phyloP scores from a whole-genome alignment of 2,113 vertebrate species.

The Eidolon helvum region DNA sequence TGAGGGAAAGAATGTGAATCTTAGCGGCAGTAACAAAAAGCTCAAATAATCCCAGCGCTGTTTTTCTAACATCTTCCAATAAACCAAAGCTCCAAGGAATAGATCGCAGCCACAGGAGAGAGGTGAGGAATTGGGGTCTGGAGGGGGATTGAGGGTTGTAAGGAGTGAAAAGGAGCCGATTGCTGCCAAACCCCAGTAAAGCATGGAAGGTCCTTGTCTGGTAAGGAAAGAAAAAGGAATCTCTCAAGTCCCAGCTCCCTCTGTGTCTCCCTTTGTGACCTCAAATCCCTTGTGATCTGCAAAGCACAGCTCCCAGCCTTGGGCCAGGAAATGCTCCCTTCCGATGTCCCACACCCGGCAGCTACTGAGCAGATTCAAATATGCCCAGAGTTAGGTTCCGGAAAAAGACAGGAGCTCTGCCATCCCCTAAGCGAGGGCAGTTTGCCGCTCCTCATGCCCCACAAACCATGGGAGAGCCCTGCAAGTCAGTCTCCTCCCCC shows the following conservation, averaged over 20 bases:
- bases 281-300: slow-evolving; percentile 29
- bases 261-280: slow-evolving; percentile 11
- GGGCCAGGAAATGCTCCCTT: slow-evolving; percentile 44
- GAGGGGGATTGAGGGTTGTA: neutral
- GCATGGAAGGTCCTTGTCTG: neutral
- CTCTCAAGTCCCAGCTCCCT: neutral
- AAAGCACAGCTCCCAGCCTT: slow-evolving; percentile 35
- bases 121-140: neutral
- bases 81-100: neutral
- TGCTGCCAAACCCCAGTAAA: neutral
- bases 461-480: neutral
- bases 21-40: slow-evolving; percentile 14
- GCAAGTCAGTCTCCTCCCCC: neutral
- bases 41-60: slow-evolving; percentile 2
- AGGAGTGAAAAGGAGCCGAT: neutral
- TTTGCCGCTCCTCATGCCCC: neutral
- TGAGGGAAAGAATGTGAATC: slow-evolving; percentile 54
- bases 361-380: slow-evolving; percentile 13
- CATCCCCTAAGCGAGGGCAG: neutral
- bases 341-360: slow-evolving; percentile 28
- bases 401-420: neutral
- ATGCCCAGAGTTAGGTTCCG: neutral
- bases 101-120: neutral
- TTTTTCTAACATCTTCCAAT: neutral
- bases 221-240: neutral